Percentiles rank a stretch among this genome's conserved stretches.
Conservation (phyloP, 2,797 vertebrate genomes). For the Sternarchorhynchus goeldii region DNA sequence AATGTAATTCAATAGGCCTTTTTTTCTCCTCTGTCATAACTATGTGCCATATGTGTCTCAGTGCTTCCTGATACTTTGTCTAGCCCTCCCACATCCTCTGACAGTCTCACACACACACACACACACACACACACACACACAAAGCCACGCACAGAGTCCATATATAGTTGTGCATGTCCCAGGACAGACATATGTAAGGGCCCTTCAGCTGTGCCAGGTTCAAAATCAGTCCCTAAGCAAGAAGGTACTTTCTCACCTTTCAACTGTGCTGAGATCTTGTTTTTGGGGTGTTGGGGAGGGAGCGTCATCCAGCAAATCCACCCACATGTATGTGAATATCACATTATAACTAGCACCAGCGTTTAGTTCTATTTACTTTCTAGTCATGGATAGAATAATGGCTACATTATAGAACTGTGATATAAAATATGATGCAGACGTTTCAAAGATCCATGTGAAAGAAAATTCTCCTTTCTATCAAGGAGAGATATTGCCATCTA, state of each 20-base stretch:
- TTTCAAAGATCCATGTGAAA: conserved; percentile 3
- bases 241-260: no score
- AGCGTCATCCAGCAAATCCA: no score
- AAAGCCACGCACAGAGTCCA: conserved; percentile 19
- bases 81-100: conserved; percentile 66
- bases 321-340: conserved; percentile 4
- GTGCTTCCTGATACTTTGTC: conserved; percentile 69
- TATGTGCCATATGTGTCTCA: conserved; percentile 77
- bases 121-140: conserved; percentile 44
- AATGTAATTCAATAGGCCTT: conserved; percentile 75
- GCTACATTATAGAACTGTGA: background rate
- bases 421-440: background rate
- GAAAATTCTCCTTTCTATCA: conserved; percentile 28
- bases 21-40: conserved; percentile 64
- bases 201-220: no score
- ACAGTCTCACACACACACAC: conserved; percentile 32
- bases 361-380: background rate
- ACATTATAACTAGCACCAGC: background rate
- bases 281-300: no score
- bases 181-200: background rate
- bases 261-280: no score
- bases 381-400: background rate
- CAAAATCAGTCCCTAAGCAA: no score
- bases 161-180: background rate
- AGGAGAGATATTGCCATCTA: conserved; percentile 79